Conservation (phyloP, 2,888 invertebrate species). For the Drosophila colorata region DNA sequence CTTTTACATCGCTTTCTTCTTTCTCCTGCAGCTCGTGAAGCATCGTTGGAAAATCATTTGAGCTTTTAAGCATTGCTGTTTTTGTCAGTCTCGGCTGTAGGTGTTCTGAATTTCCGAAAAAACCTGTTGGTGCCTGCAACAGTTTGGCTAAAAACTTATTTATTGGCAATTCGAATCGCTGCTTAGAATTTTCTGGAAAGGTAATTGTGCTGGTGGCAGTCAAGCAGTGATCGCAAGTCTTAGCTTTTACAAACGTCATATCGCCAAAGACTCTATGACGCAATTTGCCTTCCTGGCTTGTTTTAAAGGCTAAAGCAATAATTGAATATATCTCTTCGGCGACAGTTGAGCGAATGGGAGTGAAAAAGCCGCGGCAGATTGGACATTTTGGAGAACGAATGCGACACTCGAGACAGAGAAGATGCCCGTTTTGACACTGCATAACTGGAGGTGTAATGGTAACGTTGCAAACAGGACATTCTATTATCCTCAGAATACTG, state of each 20-base stretch:
- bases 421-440: conserved; percentile 89
- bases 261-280: conserved; percentile 86
- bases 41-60: conserved; percentile 85
- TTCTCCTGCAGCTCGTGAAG: conserved; percentile 15
- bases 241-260: conserved; percentile 54
- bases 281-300: conserved; percentile 85
- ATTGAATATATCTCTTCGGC: conserved; percentile 87
- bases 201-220: conserved; percentile 27
- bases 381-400: conserved; percentile 88
- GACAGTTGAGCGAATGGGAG: conserved; percentile 86
- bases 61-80: conserved; percentile 65
- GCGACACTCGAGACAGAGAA: conserved; percentile 88
- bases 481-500: conserved; percentile 86
- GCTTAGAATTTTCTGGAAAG: conserved; percentile 16
- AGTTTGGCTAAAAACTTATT: conserved; percentile 86
- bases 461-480: conserved; percentile 89
- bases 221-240: conserved; percentile 17
- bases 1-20: conserved; percentile 8
- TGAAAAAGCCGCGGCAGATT: conserved; percentile 87
- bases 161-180: conserved; percentile 78
- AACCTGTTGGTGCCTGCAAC: conserved; percentile 85
- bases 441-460: conserved; percentile 88
- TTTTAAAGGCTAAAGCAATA: conserved; percentile 86
- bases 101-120: conserved; percentile 84
- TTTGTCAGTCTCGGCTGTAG: conserved; percentile 15